A percentile compares a stretch with the other conserved stretches of the same genome.
These are phyloP conservation scores for Nothoprocta pentlandii DNA, from an alignment of 2,113 vertebrate species.

Conservation along the genomic window DNA sequence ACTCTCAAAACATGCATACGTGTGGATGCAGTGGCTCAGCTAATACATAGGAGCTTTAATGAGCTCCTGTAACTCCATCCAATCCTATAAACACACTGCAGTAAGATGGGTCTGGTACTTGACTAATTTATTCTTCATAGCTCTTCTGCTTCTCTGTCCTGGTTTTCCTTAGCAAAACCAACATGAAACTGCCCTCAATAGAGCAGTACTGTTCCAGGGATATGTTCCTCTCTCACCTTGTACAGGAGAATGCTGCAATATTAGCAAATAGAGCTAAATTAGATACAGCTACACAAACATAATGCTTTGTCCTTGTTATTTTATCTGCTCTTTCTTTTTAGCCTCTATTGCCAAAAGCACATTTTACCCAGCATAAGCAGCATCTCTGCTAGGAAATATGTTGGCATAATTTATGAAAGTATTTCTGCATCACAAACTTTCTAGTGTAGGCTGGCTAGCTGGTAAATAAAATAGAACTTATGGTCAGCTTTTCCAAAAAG, in stretches of 20 bases:
- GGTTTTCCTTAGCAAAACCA: conserved; percentile 4
- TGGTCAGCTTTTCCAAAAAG: background rate
- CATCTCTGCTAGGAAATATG: background rate
- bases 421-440: background rate
- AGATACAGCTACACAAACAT: background rate
- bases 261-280: conserved; percentile 25
- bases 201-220: background rate
- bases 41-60: conserved; percentile 23
- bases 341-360: background rate
- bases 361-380: conserved; percentile 4
- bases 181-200: background rate
- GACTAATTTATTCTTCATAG: background rate
- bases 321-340: conserved; percentile 13
- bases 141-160: background rate
- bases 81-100: background rate
- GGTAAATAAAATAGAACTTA: background rate
- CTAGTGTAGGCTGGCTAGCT: background rate
- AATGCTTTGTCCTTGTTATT: conserved; percentile 22
- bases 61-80: background rate
- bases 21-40: background rate
- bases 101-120: background rate
- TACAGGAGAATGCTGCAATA: background rate
- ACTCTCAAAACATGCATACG: background rate
- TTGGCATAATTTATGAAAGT: conserved; percentile 9
- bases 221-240: background rate